Conservation (phyloP, 2,797 vertebrate genomes). For the Euphonia xanthogaster region DNA sequence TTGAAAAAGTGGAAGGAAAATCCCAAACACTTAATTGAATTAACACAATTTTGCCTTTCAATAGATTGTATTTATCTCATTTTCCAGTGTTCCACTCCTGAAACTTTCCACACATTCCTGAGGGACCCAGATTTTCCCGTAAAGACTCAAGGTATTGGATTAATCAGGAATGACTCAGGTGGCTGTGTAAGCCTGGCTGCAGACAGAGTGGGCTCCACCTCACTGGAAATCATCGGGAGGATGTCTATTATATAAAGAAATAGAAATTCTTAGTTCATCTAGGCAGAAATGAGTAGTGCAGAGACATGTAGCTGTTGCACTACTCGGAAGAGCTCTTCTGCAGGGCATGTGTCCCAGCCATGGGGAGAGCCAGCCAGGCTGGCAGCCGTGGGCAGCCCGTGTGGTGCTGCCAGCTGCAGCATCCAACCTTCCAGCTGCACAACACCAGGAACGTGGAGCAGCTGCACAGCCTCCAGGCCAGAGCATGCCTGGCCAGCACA, state of each 20-base stretch:
- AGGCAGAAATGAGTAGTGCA: neutral
- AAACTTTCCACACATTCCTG: neutral
- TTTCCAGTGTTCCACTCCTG: neutral
- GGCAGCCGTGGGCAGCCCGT: rapidly evolving
- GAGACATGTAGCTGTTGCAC: neutral
- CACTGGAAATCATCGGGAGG: neutral
- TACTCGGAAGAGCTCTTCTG: neutral
- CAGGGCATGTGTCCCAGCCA: neutral
- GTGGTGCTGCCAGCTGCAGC: neutral
- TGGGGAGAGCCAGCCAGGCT: neutral
- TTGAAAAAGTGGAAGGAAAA: slow-evolving; percentile 17
- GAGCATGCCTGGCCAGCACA: neutral
- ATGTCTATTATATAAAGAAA: neutral
- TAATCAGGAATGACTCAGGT: neutral
- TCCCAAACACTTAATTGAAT: neutral
- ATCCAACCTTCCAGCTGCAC: neutral
- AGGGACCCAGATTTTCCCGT: neutral
- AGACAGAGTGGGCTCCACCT: neutral
- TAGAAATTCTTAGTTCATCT: neutral
- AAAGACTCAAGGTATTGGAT: neutral
- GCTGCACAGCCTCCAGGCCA: neutral
- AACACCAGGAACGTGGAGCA: neutral
- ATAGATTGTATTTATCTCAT: neutral
- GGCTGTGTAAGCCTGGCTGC: neutral
- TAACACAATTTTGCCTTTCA: neutral